These are phyloP conservation scores for Uloborus diversus DNA, from an alignment of 1,140 invertebrate species.

Conservation along the genomic window DNA sequence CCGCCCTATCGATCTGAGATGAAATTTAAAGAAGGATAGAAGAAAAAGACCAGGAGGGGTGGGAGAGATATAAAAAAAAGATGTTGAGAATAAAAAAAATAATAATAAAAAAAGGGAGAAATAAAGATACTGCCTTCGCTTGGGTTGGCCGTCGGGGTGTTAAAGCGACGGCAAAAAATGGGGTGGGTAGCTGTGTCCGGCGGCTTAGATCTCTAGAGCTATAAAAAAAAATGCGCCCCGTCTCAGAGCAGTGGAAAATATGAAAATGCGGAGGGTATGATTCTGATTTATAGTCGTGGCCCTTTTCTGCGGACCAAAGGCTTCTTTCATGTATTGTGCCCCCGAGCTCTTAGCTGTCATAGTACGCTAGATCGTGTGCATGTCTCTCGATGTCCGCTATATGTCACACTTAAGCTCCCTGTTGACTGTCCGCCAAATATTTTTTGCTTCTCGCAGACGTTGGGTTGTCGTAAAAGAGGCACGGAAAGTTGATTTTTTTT, in stretches of 20 bases:
- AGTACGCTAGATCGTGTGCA: no score
- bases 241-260: conserved; percentile 3
- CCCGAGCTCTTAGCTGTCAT: not conserved
- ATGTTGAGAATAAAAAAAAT: no score
- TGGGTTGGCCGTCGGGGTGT: conserved; percentile 4
- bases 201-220: not conserved
- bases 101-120: conserved; percentile 3
- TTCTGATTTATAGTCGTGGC: not conserved
- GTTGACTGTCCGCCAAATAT: no score
- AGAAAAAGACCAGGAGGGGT: conserved; percentile 15
- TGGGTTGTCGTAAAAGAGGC: no score
- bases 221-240: not conserved
- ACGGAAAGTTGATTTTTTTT: no score
- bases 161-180: conserved; percentile 19
- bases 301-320: not conserved
- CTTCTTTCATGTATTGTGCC: not conserved
- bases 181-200: not conserved
- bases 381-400: no score
- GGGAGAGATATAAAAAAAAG: not conserved
- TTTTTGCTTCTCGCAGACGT: no score
- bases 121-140: conserved; percentile 7
- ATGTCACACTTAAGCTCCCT: no score
- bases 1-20: conserved; percentile 40
- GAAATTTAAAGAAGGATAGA: conserved; percentile 47
- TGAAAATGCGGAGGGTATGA: not conserved